Evolutionary conservation across 2,113 vertebrate genomes (phyloP).

Genomic region (Macquaria australasica): DNA sequence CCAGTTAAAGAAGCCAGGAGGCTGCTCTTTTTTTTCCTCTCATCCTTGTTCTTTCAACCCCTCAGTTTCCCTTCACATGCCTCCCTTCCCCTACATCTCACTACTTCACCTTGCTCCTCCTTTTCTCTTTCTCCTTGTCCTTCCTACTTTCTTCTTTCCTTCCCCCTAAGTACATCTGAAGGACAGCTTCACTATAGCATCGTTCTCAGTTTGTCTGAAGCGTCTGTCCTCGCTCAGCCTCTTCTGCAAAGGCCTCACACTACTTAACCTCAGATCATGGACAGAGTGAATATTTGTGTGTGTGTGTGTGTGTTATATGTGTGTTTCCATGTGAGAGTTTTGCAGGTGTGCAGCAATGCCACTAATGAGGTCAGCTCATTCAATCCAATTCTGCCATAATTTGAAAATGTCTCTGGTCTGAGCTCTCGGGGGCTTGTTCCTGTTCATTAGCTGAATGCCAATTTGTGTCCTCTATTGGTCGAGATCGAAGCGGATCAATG

Average conservation of each 20-base stretch:
- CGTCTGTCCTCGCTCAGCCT: constrained; percentile 13
- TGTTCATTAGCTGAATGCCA: constrained; percentile 60
- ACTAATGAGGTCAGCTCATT: constrained; percentile 36
- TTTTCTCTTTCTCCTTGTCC: neutral
- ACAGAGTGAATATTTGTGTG: neutral
- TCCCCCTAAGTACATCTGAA: neutral
- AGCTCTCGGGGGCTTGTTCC: constrained; percentile 20
- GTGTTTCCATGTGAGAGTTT: neutral
- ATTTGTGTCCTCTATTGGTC: constrained; percentile 37
- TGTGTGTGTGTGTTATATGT: neutral
- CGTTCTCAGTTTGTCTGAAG: neutral
- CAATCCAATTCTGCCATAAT: constrained; percentile 19
- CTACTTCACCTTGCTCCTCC: neutral
- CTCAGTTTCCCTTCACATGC: neutral
- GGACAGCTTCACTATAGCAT: neutral
- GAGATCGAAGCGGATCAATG: constrained; percentile 52
- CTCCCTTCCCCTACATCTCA: neutral
- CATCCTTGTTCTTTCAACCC: constrained; percentile 3
- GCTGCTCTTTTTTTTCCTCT: neutral
- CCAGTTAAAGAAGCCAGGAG: neutral
- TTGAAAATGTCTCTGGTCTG: constrained; percentile 36
- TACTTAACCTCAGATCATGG: constrained; percentile 17
- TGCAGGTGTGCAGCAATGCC: constrained; percentile 28
- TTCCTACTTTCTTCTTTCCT: neutral
- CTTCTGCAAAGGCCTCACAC: neutral